Conservation (phyloP, 2,888 invertebrate genomes). For the Drosophila longiperda region DNA sequence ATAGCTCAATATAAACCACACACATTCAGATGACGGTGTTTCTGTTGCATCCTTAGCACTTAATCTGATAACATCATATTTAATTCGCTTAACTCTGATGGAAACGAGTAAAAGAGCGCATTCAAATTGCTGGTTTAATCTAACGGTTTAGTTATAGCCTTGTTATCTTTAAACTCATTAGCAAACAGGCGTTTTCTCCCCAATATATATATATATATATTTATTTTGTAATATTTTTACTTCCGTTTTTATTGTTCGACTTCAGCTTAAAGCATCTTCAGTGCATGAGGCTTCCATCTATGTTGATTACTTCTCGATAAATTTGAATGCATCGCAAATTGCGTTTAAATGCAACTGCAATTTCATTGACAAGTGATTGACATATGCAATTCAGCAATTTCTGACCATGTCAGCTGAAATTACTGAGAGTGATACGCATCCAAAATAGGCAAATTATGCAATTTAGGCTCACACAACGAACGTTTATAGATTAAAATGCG, state of each 20-base stretch:
- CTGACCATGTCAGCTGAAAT: conserved; percentile 50
- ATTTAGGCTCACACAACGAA: conserved; percentile 6
- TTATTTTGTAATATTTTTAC: background rate
- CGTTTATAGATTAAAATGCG: background rate
- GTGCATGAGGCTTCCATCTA: background rate
- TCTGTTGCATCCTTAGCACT: conserved; percentile 35
- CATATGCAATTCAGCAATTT: conserved; percentile 61
- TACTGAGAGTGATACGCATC: conserved; percentile 60
- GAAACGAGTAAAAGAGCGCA: background rate
- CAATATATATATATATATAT: background rate
- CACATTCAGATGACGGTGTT: background rate
- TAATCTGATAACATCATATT: conserved; percentile 75
- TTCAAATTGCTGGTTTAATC: background rate
- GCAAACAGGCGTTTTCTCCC: background rate
- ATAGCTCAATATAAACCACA: conserved; percentile 25
- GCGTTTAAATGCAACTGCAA: conserved; percentile 36
- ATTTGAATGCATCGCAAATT: background rate
- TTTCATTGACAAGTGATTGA: conserved; percentile 18
- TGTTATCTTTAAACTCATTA: background rate
- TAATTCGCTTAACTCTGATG: conserved; percentile 73
- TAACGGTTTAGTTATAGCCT: background rate
- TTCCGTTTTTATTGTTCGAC: background rate
- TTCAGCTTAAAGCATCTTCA: background rate
- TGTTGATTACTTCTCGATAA: background rate
- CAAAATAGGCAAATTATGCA: conserved; percentile 42